Percentiles rank a stretch among this genome's conserved stretches.
phyloP scores from a whole-genome alignment of 2,113 vertebrate species.

The Gavialis gangeticus region DNA sequence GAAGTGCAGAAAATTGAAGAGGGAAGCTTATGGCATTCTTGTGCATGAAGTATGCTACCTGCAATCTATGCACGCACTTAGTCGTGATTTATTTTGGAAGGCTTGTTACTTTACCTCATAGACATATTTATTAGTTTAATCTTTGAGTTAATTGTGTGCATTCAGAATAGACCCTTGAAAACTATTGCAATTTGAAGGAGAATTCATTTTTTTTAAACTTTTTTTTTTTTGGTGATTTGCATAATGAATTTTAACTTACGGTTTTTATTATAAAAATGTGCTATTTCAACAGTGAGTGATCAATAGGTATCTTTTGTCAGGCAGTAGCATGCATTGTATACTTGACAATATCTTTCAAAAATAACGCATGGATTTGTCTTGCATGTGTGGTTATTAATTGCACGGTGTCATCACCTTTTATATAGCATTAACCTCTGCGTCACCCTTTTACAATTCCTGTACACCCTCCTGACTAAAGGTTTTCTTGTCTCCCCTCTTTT shows the following conservation, averaged over 20 bases:
- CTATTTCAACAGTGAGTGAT: background rate
- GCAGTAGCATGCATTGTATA: fast-evolving
- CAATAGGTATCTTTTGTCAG: background rate
- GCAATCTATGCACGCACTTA: fast-evolving
- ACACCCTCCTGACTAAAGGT: background rate
- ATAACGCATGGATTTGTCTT: background rate
- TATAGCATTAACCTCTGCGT: background rate
- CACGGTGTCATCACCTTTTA: background rate
- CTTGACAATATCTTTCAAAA: background rate
- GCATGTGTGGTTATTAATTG: background rate
- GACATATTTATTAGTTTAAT: background rate
- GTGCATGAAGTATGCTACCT: background rate
- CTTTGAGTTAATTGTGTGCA: background rate
- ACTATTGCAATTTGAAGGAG: background rate
- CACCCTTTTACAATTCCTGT: fast-evolving
- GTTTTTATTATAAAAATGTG: background rate
- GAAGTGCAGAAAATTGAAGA: background rate
- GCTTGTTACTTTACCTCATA: background rate
- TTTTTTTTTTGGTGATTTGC: background rate
- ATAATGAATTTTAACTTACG: background rate
- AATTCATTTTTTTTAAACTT: background rate
- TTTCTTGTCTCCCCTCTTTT: background rate
- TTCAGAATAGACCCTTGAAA: background rate
- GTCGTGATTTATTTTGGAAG: background rate
- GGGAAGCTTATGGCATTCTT: background rate